Evolutionary conservation across 37 sponge, comb jelly and placozoan species (phyloP), one percentile per base, ranked within the genome.

Genomic region (Geodia barretti): DNA sequence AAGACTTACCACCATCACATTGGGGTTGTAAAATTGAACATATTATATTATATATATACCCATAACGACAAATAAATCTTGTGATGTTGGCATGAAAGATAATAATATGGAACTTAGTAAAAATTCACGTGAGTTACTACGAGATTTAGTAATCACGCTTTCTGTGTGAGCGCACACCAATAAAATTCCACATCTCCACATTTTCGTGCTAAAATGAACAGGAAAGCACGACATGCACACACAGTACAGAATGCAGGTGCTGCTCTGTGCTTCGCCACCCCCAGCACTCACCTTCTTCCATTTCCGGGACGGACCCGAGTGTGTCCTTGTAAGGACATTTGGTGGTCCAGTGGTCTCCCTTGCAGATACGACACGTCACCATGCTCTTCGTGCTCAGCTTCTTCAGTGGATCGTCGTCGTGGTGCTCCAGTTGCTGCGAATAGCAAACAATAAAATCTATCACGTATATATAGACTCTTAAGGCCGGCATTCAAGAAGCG

Each of bases 321-420:
- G 84, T 83, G 71, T 96, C 97, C 78, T 96, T 96, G 73, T 93
- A 96, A 11, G 97, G 97, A 69, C 97, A 96, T 60, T 91, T 84
- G 24, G 88, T 86, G 39, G 94, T 93, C 97, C 97, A 96, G 62
- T 96, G 97, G 58, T 93, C 93, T 63, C 97, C 97, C 70, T 96
- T 96, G 60, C 97, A 96, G 71, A 88, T 79, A 83, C 97, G 91
- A 74, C 97, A 96, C 25, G 87, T 78, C n/a, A 96, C 96, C 88
- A 93, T 93, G 7, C 83, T 75, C 66, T 93, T 84, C 31, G 79
- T 76, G 31, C 41, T 63, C 63, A 90, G 64, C 80, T 93, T 93
- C 85, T 79, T 87, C 70, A 93, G 74, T 11, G 83, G 80, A 39
- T 96, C 92, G 58, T 90, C 92, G 25, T 89, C 90, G 54, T 85